Conservation (phyloP, 2,797 vertebrate genomes). For the Coluber constrictor region DNA sequence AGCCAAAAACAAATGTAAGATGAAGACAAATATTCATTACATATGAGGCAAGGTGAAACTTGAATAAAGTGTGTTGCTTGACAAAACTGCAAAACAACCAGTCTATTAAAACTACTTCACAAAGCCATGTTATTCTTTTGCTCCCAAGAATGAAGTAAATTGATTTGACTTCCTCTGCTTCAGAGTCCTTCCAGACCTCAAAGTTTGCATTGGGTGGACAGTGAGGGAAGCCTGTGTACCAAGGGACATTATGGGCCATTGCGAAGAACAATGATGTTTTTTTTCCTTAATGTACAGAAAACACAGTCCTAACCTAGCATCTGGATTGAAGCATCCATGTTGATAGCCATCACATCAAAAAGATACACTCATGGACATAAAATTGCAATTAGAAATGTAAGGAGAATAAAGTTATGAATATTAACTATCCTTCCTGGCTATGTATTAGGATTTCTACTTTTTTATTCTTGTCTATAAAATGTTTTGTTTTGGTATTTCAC, state of each 20-base stretch:
- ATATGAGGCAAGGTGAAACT: neutral
- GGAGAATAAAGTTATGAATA: neutral
- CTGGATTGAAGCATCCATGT: neutral
- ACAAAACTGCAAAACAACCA: neutral
- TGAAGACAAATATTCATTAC: neutral
- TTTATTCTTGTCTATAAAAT: conserved; percentile 15
- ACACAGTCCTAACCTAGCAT: neutral
- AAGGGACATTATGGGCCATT: neutral
- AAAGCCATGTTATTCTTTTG: neutral
- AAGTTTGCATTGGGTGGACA: neutral
- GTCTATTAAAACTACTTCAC: neutral
- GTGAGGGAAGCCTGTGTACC: neutral
- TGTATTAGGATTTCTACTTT: neutral
- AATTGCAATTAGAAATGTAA: neutral
- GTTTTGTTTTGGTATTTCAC: neutral
- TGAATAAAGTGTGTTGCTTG: neutral
- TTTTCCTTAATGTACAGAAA: neutral
- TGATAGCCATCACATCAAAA: neutral
- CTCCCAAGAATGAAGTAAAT: neutral
- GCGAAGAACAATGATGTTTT: neutral
- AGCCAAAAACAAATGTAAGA: neutral
- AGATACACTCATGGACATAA: neutral
- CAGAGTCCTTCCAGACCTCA: neutral
- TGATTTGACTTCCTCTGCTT: neutral
- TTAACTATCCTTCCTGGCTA: neutral